Percentiles rank a stretch among this genome's conserved stretches.
These are phyloP conservation scores for Delichon dasypus DNA, from an alignment of 2,797 vertebrate species.

Conservation along the genomic window DNA sequence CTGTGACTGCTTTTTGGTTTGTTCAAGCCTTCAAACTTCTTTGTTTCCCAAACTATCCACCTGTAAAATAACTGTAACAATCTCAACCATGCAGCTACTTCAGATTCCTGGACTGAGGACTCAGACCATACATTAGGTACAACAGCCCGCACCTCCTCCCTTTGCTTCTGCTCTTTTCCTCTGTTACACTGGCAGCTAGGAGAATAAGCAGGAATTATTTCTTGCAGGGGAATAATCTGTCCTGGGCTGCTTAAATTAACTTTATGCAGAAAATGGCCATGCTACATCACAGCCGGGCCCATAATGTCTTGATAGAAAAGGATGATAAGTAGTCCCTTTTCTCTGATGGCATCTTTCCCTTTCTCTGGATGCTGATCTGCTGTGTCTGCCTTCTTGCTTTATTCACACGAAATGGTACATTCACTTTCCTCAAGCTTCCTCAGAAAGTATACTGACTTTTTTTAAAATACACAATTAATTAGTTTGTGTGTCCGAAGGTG, in stretches of 20 bases:
- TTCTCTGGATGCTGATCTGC: not conserved
- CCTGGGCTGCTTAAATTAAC: slow-evolving; percentile 46
- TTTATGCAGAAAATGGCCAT: slow-evolving; percentile 39
- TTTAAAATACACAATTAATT: not conserved
- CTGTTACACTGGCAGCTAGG: not conserved
- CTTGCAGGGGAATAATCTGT: slow-evolving; percentile 38
- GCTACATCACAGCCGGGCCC: not conserved
- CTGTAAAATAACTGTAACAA: slow-evolving; percentile 1
- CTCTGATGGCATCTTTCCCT: not conserved
- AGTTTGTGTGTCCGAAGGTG: not conserved
- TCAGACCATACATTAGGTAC: not conserved
- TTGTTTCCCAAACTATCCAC: not conserved
- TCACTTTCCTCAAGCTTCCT: not conserved
- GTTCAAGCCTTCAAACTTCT: not conserved
- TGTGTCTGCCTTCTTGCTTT: not conserved
- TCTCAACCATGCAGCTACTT: not conserved
- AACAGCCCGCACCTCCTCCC: not conserved
- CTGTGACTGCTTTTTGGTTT: not conserved
- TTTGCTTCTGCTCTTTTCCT: not conserved
- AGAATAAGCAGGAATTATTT: slow-evolving; percentile 50
- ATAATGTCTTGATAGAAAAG: slow-evolving; percentile 23
- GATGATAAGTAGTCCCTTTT: slow-evolving; percentile 8
- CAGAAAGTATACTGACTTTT: not conserved
- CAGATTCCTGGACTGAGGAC: not conserved
- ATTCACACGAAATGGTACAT: not conserved